phyloP scores from a whole-genome alignment of 2,113 vertebrate species.

The Zosterops japonicus region DNA sequence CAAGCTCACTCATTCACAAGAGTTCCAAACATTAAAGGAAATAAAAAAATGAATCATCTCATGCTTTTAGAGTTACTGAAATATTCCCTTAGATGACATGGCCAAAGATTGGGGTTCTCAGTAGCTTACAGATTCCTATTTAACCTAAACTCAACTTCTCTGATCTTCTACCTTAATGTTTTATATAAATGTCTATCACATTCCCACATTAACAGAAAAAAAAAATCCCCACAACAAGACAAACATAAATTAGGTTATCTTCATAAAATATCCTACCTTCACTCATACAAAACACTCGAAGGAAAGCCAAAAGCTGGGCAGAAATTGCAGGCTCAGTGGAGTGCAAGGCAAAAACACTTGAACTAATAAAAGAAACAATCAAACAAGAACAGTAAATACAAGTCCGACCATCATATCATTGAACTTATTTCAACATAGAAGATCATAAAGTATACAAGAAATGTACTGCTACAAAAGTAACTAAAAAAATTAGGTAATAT shows the following conservation, averaged over 20 bases:
- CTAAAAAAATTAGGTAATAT: background rate
- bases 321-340: conserved; percentile 92
- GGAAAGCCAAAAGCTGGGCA: conserved; percentile 94
- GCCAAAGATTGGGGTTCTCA: background rate
- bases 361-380: conserved; percentile 74
- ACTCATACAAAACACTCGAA: conserved; percentile 97
- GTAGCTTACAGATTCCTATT: background rate
- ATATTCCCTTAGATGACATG: background rate
- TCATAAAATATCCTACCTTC: conserved; percentile 83
- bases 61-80: background rate
- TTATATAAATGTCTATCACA: background rate
- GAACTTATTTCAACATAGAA: background rate
- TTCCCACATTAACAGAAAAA: background rate
- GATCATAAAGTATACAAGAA: background rate
- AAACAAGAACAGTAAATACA: background rate
- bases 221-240: background rate
- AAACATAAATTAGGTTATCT: background rate
- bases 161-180: background rate
- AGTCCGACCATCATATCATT: background rate
- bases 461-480: background rate
- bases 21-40: background rate
- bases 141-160: background rate
- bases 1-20: background rate
- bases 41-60: background rate
- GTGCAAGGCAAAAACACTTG: conserved; percentile 92